A percentile compares a stretch with the other conserved stretches of the same genome.
Evolutionary conservation across 2,797 vertebrate genomes (phyloP).

Genomic region (Psittacula echo): DNA sequence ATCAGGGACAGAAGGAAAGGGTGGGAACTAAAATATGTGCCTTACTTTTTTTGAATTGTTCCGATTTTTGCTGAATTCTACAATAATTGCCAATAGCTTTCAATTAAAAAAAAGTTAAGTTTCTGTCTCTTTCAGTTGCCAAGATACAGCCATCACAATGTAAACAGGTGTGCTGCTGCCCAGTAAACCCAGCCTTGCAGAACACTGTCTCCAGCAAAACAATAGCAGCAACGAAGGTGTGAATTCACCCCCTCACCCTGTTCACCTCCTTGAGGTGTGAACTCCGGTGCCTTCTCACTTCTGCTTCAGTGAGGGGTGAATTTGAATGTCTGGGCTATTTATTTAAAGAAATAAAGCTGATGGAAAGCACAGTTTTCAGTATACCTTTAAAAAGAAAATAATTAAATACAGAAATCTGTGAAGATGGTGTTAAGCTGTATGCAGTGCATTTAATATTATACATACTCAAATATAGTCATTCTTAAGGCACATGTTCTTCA

Average conservation of each 20-base stretch:
- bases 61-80: conserved; percentile 22
- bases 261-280: conserved; percentile 44
- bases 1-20: not conserved
- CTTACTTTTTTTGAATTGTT: not conserved
- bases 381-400: not conserved
- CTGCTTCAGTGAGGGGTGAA: conserved; percentile 20
- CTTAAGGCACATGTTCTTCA: not conserved
- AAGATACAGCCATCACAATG: conserved; percentile 40
- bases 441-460: not conserved
- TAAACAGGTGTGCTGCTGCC: conserved; percentile 56
- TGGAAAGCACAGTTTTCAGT: not conserved
- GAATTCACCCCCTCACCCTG: conserved; percentile 46
- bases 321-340: not conserved
- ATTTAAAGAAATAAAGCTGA: not conserved
- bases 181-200: conserved; percentile 54
- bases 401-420: not conserved
- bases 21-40: not conserved
- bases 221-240: conserved; percentile 55
- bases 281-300: conserved; percentile 2
- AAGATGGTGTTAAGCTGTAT: not conserved
- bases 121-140: conserved; percentile 60
- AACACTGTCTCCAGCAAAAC: conserved; percentile 51
- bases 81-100: conserved; percentile 46
- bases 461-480: not conserved
- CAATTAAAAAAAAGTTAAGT: conserved; percentile 3